Percentiles rank a stretch among this genome's conserved stretches.
Evolutionary conservation across 1,140 invertebrate species (phyloP).

Genomic region (Hylyphantes graminicola): DNA sequence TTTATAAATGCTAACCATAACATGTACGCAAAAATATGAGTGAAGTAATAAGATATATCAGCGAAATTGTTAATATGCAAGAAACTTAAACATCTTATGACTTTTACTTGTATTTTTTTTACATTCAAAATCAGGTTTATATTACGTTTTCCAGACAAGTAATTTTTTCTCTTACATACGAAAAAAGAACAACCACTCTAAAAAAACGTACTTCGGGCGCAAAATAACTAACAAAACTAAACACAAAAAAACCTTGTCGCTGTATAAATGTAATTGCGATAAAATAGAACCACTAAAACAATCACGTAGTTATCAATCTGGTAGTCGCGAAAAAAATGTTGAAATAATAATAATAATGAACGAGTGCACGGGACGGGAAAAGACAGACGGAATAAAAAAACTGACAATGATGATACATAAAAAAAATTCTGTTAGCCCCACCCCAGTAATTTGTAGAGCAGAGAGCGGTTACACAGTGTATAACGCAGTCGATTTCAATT

Average conservation of each 20-base stretch:
- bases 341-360: constrained; percentile 56
- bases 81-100: too few relatives aligned
- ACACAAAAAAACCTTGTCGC: constrained; percentile 29
- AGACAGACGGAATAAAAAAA: constrained; percentile 22
- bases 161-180: too few relatives aligned
- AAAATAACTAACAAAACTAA: neutral
- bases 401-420: neutral
- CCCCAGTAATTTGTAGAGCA: constrained; percentile 55
- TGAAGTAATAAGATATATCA: too few relatives aligned
- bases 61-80: too few relatives aligned
- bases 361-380: neutral
- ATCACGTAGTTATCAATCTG: constrained; percentile 59
- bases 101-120: too few relatives aligned
- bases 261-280: constrained; percentile 59
- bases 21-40: too few relatives aligned
- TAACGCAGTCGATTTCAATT: constrained; percentile 55
- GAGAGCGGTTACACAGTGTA: constrained; percentile 30
- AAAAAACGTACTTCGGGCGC: too few relatives aligned
- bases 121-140: too few relatives aligned
- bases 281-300: constrained; percentile 59
- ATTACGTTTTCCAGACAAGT: too few relatives aligned
- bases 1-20: too few relatives aligned
- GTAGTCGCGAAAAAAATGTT: constrained; percentile 57
- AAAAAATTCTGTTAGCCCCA: constrained; percentile 46
- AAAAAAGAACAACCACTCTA: too few relatives aligned